phyloP scores from a whole-genome alignment of 2,113 vertebrate genomes.

The Thryonomys swinderianus region DNA sequence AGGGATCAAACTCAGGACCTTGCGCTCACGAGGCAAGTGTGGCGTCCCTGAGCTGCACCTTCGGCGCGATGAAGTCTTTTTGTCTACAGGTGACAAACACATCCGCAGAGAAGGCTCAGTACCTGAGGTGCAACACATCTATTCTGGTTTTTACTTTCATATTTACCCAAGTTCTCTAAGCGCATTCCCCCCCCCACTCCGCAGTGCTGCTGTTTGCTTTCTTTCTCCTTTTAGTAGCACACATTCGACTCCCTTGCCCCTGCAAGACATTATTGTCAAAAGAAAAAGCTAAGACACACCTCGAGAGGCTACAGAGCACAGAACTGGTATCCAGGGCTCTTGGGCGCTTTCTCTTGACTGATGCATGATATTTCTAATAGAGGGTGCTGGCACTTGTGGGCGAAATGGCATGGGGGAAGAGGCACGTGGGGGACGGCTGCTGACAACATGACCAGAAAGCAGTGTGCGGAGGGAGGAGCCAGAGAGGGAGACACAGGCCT shows the following conservation, averaged over 20 bases:
- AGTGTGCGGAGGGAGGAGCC: neutral
- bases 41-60: too few relatives aligned
- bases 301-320: neutral
- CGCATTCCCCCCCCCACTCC: too few relatives aligned
- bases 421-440: neutral
- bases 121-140: neutral
- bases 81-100: neutral
- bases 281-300: neutral
- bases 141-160: neutral
- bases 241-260: neutral
- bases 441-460: neutral
- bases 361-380: neutral
- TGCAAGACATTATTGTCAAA: neutral
- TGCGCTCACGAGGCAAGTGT: too few relatives aligned
- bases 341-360: neutral
- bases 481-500: neutral
- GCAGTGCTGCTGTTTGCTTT: neutral
- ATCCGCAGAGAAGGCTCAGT: neutral
- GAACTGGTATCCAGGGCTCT: neutral
- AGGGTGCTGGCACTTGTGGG: neutral
- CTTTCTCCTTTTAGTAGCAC: neutral
- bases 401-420: neutral
- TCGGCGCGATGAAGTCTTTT: neutral
- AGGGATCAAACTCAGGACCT: too few relatives aligned
- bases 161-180: neutral